Conservation (phyloP, 2,888 invertebrate genomes). For the Megamerina dolium region DNA sequence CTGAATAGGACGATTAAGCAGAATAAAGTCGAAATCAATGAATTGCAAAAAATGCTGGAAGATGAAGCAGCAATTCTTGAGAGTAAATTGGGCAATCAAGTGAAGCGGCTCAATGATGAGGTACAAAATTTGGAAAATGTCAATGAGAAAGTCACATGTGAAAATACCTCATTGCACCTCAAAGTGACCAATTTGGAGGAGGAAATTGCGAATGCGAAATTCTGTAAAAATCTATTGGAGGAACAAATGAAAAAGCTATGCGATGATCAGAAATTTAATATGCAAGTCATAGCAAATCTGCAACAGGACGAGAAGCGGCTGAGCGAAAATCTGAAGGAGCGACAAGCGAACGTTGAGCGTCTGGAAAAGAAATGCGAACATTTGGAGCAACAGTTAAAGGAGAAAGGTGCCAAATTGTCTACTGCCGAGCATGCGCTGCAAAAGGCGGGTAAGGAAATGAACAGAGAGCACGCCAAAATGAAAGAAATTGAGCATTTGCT, state of each 20-base stretch:
- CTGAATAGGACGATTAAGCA: constrained; percentile 14
- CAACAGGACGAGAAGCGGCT: constrained; percentile 12
- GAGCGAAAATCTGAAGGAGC: constrained; percentile 6
- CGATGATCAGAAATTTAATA: constrained; percentile 11
- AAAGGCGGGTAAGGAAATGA: constrained; percentile 1
- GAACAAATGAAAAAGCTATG: constrained; percentile 11
- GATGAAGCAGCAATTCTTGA: constrained; percentile 16
- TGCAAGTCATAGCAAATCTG: constrained; percentile 9
- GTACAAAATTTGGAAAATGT: constrained; percentile 22
- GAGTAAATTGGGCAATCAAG: constrained; percentile 19
- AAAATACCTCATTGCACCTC: constrained; percentile 20
- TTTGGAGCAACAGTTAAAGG: constrained; percentile 10
- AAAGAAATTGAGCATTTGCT: constrained; percentile 4
- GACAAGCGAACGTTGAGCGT: constrained; percentile 6
- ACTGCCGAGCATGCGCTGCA: constrained; percentile 9
- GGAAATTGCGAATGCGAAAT: constrained; percentile 9
- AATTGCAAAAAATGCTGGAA: constrained; percentile 21
- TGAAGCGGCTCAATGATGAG: constrained; percentile 23
- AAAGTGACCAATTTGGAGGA: constrained; percentile 14
- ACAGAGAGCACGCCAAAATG: constrained; percentile 10
- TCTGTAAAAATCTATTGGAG: constrained; percentile 4
- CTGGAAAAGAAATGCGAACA: constrained; percentile 8
- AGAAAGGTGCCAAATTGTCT: constrained; percentile 10
- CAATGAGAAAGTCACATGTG: constrained; percentile 22
- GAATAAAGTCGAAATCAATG: constrained; percentile 13